Percentiles rank a stretch among this genome's conserved stretches.
Conservation (phyloP, 1,140 invertebrate genomes). For the Cyrtorhinus lividipennis region DNA sequence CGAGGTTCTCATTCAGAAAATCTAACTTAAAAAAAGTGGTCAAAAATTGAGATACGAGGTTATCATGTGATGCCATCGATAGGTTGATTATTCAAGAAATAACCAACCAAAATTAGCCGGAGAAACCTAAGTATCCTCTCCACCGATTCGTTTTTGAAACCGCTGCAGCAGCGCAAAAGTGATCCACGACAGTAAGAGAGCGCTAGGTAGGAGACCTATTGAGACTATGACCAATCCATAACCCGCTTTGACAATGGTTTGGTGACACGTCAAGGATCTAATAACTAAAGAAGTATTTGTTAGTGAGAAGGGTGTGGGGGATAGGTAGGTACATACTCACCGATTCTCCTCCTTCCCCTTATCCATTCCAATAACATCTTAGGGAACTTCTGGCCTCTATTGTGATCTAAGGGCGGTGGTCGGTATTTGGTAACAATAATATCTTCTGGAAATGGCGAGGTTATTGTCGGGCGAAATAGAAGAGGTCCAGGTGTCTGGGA, state of each 20-base stretch:
- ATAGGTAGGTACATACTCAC: not conserved
- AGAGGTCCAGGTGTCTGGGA: not conserved
- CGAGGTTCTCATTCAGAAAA: too few species aligned
- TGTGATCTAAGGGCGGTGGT: constrained; percentile 5
- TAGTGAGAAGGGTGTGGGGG: not conserved
- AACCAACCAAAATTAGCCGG: too few species aligned
- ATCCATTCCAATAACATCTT: constrained; percentile 6
- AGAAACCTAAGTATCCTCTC: too few species aligned
- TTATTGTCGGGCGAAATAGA: not conserved
- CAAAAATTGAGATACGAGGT: too few species aligned
- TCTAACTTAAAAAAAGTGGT: too few species aligned
- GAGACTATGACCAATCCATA: not conserved
- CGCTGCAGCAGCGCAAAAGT: too few species aligned
- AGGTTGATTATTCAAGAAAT: too few species aligned
- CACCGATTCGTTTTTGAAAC: too few species aligned
- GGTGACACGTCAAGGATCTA: constrained; percentile 7
- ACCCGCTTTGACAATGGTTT: not conserved
- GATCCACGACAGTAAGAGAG: too few species aligned
- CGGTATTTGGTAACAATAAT: constrained; percentile 10
- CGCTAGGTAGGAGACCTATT: too few species aligned
- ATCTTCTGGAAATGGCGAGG: constrained; percentile 5
- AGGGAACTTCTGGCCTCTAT: not conserved
- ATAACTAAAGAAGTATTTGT: constrained; percentile 10
- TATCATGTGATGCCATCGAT: too few species aligned
- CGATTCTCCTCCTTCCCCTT: not conserved